Percentiles rank a stretch among this genome's conserved stretches.
Conservation (phyloP, 2,797 vertebrate species). For the Poecile montanus region DNA sequence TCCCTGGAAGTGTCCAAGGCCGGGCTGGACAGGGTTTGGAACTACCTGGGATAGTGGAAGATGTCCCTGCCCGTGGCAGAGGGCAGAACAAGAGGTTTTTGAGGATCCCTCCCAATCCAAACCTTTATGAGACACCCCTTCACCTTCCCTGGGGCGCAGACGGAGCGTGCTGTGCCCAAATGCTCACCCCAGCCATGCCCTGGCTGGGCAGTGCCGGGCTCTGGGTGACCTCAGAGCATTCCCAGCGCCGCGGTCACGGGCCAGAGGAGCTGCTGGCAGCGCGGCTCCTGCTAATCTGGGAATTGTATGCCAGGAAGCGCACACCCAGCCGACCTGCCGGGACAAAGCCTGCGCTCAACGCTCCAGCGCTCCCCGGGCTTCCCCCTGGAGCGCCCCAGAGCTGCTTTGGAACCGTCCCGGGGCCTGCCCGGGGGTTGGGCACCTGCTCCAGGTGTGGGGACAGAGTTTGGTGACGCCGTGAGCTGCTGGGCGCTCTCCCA, state of each 20-base stretch:
- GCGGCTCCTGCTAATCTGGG: conserved; percentile 66
- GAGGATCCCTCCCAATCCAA: neutral
- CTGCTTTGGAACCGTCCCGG: neutral
- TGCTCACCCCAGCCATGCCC: accelerated
- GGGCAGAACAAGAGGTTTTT: neutral
- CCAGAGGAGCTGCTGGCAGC: conserved; percentile 29
- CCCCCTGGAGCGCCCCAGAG: neutral
- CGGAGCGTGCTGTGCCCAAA: neutral
- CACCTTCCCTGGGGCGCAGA: too few species aligned
- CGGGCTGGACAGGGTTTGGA: accelerated
- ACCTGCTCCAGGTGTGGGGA: neutral
- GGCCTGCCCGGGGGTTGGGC: neutral
- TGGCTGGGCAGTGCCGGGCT: neutral
- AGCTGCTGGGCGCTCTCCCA: neutral
- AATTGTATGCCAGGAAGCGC: conserved; percentile 79
- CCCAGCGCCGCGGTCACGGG: neutral
- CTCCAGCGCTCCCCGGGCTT: conserved; percentile 8
- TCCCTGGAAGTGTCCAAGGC: neutral
- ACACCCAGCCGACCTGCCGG: conserved; percentile 66
- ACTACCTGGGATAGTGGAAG: accelerated
- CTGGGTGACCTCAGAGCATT: neutral
- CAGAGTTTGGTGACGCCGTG: accelerated
- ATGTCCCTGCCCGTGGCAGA: too few species aligned
- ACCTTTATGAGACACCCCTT: neutral
- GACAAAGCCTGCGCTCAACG: conserved; percentile 66